Evolutionary conservation across 1,140 invertebrate species (phyloP), one percentile per base, ranked within the genome.

Genomic region (Olivierus martensii): DNA sequence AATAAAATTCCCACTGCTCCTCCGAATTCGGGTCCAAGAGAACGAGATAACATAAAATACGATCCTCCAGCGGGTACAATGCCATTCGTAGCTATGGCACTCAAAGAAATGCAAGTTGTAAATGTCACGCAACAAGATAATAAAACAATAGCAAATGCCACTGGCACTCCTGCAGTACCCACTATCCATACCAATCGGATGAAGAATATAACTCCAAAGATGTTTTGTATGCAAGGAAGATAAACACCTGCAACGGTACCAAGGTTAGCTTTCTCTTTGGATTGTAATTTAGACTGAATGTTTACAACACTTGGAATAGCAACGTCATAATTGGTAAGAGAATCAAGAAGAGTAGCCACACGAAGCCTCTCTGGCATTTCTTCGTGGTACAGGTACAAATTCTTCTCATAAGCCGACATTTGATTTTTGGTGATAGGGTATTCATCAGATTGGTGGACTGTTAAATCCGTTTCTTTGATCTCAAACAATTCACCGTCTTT

Each of bases 21-120:
- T 39, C 95, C 95, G 69, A 96, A 96, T 70, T 99, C 95, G 1
- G 95, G 95, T 7, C 95, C 95, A 50, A 99, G 77, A 52, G 94
- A 89, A 63, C 95, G 76, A 5, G 92, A 95, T 73, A 99, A 98
- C 93, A 99, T 97, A 69, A 98, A 99, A 72, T 99, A 99, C 42
- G 92, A 94, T 12, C 95, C 95, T 41, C 95, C 95, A 1, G 86
- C 94, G 43, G 41, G 2, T 17, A 46, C 18, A 39, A 9, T 41
- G n/a, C n/a, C n/a, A n/a, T n/a, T n/a, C n/a, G n/a, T n/a, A n/a
- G n/a, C n/a, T n/a, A n/a, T n/a, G n/a, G n/a, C n/a, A n/a, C n/a
- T n/a, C n/a, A n/a, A n/a, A n/a, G n/a, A n/a, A n/a, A n/a, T n/a
- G n/a, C n/a, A n/a, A n/a, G n/a, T n/a, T n/a, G n/a, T n/a, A n/a